phyloP scores from a whole-genome alignment of 2,888 invertebrate genomes.

The Drosophila suboccidentalis region DNA sequence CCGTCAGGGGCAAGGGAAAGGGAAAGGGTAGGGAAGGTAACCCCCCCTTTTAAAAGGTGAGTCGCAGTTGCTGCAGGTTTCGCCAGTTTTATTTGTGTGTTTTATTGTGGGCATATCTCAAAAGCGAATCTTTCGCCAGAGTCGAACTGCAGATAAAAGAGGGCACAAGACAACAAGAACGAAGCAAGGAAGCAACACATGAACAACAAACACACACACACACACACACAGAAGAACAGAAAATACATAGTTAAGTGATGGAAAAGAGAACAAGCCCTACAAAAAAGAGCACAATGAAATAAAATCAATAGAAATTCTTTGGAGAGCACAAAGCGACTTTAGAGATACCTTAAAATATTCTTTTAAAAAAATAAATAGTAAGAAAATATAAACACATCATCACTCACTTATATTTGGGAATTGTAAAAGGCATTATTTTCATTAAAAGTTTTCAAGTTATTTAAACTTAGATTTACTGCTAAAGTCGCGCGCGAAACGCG shows the following conservation, averaged over 20 bases:
- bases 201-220: slow-evolving; percentile 20
- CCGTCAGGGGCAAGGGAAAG: slow-evolving; percentile 12
- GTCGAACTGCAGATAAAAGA: slow-evolving; percentile 54
- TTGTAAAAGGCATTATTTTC: not conserved
- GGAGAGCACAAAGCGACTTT: not conserved
- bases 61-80: slow-evolving; percentile 72
- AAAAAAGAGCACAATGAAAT: slow-evolving; percentile 5
- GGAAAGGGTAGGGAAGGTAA: slow-evolving; percentile 3
- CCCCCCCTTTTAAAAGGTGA: slow-evolving; percentile 58
- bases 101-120: slow-evolving; percentile 81
- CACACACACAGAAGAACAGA: slow-evolving; percentile 1
- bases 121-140: slow-evolving; percentile 76
- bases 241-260: slow-evolving; percentile 35
- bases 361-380: slow-evolving; percentile 6
- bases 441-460: not conserved
- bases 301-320: slow-evolving; percentile 21
- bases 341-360: not conserved
- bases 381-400: not conserved
- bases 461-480: not conserved
- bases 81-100: slow-evolving; percentile 78
- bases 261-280: slow-evolving; percentile 13
- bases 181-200: slow-evolving; percentile 43
- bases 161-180: slow-evolving; percentile 35
- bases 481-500: slow-evolving; percentile 1
- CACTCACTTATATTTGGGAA: not conserved